These are phyloP conservation scores for Sorex fumeus DNA, from an alignment of 2,113 vertebrate species.

Conservation along the genomic window DNA sequence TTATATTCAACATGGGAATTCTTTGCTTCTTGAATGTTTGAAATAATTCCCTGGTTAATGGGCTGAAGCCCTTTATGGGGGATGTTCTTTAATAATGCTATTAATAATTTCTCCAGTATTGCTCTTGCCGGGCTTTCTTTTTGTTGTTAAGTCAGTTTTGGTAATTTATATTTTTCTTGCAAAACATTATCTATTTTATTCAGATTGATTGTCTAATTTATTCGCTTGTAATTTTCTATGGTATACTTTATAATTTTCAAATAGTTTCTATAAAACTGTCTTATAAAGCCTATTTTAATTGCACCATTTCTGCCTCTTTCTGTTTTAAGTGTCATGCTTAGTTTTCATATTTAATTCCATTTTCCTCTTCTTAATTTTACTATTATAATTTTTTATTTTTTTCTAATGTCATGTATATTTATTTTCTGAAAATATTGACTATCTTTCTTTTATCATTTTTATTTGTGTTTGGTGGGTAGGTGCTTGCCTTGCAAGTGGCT, in stretches of 20 bases:
- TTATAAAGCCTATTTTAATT: conserved; percentile 5
- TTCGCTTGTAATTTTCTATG: conserved; percentile 53
- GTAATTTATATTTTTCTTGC: conserved; percentile 28
- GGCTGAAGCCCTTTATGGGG: conserved; percentile 13
- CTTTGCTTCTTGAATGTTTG: conserved; percentile 30
- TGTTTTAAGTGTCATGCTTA: background rate
- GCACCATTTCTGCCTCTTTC: background rate
- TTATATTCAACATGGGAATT: conserved; percentile 44
- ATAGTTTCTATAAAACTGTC: conserved; percentile 4
- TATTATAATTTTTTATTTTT: conserved; percentile 29
- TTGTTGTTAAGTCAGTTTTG: conserved; percentile 52
- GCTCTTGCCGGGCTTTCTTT: conserved; percentile 42
- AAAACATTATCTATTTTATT: conserved; percentile 43
- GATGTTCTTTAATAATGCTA: conserved; percentile 17
- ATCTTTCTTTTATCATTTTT: conserved; percentile 3
- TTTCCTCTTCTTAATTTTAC: conserved; percentile 35
- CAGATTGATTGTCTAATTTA: conserved; percentile 30
- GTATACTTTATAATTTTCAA: conserved; percentile 59
- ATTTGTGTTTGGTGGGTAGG: too few species aligned
- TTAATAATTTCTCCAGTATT: conserved; percentile 43
- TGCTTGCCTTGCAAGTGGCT: too few species aligned
- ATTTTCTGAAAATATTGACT: conserved; percentile 41
- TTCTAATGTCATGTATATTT: conserved; percentile 26
- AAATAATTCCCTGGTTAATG: conserved; percentile 55
- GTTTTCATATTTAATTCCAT: background rate